Evolutionary conservation across 2,797 vertebrate genomes (phyloP), one percentile per base, ranked within the genome.

Genomic region (Schizopygopsis pylzovi): DNA sequence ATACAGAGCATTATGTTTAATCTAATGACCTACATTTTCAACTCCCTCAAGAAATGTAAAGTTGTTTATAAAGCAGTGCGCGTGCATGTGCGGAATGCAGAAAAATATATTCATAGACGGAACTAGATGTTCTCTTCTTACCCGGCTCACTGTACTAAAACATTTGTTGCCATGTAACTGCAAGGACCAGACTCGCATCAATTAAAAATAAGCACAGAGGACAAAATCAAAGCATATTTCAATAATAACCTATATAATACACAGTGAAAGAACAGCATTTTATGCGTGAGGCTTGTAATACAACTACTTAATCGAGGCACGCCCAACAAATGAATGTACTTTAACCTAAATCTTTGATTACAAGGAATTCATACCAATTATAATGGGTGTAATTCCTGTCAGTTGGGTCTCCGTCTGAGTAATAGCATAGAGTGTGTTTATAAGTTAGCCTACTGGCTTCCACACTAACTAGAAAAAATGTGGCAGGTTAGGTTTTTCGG

Each of bases 21-120:
- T 84, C 71, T 63, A 49, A 52, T 87, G 83, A 87, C 89, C 88
- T 90, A 89, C 78, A 88, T 90, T 82, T 83, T 88, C 28, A 80
- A 43, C 68, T 80, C 68, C 75, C 85, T 79, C 76, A 73, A 87
- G 85, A 86, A 72, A 84, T 33, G 12, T 45, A 61, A 59, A 7
- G 49, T 81, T 65, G 68, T 71, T 81, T 75, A 43, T 45, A 70
- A 71, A 61, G 56, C 54, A 78, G 20, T 84, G 81, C 11, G 49
- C 12, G 20, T 61, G 76, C 61, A 47, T 70, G 43, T 73, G 82
- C 79, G 13, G 70, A 41, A 79, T 56, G 79, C 73, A 82, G 37
- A 47, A 83, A 79, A 86, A 84, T 12, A 52, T 75, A 87, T 84
- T 86, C 70, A 73, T 49, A 80, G 76, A 61, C 13, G 3, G 33